Evolutionary conservation across 92 coral and sea anemone genomes (phyloP).

Genomic region (Nematostella vectensis): DNA sequence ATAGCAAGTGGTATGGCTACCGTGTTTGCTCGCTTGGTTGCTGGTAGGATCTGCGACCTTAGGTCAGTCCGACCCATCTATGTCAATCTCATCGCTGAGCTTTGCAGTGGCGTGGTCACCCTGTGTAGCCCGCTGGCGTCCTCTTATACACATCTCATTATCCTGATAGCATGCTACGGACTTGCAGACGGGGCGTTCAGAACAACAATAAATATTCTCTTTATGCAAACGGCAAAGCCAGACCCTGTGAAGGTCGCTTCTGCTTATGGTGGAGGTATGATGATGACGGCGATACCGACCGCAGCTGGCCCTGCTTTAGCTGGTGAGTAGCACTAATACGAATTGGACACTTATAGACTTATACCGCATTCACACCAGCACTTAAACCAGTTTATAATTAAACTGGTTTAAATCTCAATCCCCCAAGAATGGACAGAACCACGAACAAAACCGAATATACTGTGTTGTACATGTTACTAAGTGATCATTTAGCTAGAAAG

Average conservation of each 20-base stretch:
- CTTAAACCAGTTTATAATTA: too few relatives aligned
- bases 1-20: background rate
- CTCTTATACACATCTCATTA: background rate
- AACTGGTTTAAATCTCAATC: too few relatives aligned
- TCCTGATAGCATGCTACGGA: background rate
- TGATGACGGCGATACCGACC: background rate
- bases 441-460: too few relatives aligned
- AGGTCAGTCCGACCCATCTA: background rate
- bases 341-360: too few relatives aligned
- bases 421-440: too few relatives aligned
- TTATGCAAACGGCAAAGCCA: background rate
- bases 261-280: background rate
- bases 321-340: background rate
- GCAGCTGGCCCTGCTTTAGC: background rate
- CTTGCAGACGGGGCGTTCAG: background rate
- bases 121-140: background rate
- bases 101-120: background rate
- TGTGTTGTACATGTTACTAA: too few relatives aligned
- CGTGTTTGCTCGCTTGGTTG: background rate
- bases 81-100: background rate
- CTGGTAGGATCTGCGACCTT: background rate
- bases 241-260: background rate
- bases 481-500: too few relatives aligned
- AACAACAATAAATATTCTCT: background rate
- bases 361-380: too few relatives aligned